A percentile compares a stretch with the other conserved stretches of the same genome.
phyloP scores from a whole-genome alignment of 2,797 vertebrate genomes.

The Sparidentex hasta region DNA sequence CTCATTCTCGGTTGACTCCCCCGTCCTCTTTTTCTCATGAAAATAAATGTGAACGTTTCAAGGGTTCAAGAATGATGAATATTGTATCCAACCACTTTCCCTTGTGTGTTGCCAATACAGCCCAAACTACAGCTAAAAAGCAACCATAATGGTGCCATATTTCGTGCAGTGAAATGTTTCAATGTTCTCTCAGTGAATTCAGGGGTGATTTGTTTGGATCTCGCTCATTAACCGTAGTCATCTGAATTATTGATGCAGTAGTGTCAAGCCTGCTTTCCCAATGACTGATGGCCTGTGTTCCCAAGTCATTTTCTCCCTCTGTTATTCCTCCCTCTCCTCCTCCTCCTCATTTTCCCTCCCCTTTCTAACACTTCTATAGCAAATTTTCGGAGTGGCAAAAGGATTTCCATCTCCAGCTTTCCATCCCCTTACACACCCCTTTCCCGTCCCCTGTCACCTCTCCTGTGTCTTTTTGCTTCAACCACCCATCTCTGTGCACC shows the following conservation, averaged over 20 bases:
- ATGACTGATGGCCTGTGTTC: conserved; percentile 75
- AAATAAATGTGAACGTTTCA: conserved; percentile 49
- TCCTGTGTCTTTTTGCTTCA: conserved; percentile 16
- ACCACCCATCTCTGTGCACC: conserved; percentile 1
- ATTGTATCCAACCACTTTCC: conserved; percentile 26
- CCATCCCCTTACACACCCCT: conserved; percentile 25
- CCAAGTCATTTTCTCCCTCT: conserved; percentile 66
- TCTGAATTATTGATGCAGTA: conserved; percentile 82
- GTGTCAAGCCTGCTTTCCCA: conserved; percentile 74
- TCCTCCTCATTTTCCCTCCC: conserved; percentile 23
- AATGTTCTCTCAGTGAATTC: conserved; percentile 69
- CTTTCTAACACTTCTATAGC: conserved; percentile 52
- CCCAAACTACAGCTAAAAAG: conserved; percentile 58
- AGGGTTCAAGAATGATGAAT: conserved; percentile 49
- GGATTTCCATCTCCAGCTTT: conserved; percentile 39
- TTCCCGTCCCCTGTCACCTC: conserved; percentile 20
- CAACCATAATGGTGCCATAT: conserved; percentile 49
- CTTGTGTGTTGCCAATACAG: conserved; percentile 40
- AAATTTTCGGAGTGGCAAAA: conserved; percentile 59
- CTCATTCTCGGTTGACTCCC: conserved; percentile 16
- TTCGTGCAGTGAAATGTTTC: conserved; percentile 63
- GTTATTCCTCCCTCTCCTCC: conserved; percentile 62
- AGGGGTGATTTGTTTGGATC: conserved; percentile 79
- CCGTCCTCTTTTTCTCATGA: conserved; percentile 6
- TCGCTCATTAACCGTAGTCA: conserved; percentile 78